A percentile compares a stretch with the other conserved stretches of the same genome.
Evolutionary conservation across 2,888 invertebrate species (phyloP).

Genomic region (Alloplasta piceator): DNA sequence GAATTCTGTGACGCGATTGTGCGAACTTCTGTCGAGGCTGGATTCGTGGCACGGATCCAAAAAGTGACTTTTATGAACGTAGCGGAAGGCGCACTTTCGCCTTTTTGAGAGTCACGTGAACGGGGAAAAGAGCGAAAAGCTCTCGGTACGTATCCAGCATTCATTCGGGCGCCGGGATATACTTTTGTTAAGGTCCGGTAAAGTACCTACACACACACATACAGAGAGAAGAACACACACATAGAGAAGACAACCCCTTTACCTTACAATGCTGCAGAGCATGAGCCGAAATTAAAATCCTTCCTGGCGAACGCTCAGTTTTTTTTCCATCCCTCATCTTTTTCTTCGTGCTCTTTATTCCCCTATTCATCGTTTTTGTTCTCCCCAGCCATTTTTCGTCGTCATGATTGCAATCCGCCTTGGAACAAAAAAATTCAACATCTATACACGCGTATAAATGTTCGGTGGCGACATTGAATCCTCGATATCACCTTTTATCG

Average conservation of each 20-base stretch:
- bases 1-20: constrained; percentile 61
- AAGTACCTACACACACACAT: neutral
- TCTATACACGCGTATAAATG: neutral
- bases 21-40: constrained; percentile 42
- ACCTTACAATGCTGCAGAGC: neutral
- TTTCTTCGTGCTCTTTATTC: constrained; percentile 12
- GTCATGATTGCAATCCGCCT: constrained; percentile 25
- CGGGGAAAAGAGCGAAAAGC: constrained; percentile 8
- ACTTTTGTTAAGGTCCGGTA: constrained; percentile 55
- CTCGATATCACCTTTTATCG: constrained; percentile 10
- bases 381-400: constrained; percentile 25
- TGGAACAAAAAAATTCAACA: neutral
- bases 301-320: constrained; percentile 47
- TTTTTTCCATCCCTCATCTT: constrained; percentile 14
- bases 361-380: neutral
- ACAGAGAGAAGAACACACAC: constrained; percentile 22
- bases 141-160: constrained; percentile 14
- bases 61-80: constrained; percentile 50
- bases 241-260: neutral
- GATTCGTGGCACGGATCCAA: constrained; percentile 62
- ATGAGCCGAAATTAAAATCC: constrained; percentile 59
- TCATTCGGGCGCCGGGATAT: constrained; percentile 46
- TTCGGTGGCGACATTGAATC: neutral
- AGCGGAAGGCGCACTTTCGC: constrained; percentile 22
- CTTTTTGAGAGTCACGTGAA: neutral